Evolutionary conservation across 2,113 vertebrate genomes (phyloP), one percentile per base, ranked within the genome.

Genomic region (Pelvicachromis taeniatus): DNA sequence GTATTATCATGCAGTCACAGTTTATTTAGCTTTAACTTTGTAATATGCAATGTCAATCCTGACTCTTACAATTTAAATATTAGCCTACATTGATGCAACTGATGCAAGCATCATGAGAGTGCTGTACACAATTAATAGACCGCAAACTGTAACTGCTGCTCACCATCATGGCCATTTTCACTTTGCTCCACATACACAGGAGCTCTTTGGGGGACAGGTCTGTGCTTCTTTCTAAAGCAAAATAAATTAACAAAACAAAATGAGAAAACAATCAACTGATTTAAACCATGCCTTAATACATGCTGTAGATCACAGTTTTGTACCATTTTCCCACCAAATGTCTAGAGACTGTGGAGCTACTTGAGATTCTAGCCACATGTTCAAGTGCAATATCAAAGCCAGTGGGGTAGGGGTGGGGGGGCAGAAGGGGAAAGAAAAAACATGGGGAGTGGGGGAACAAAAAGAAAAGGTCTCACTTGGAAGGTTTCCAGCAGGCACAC

Each of bases 401-500:
- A n/a, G n/a, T n/a, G n/a, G n/a, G n/a, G n/a, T n/a, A n/a, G 17
- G 33, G 33, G 50, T 16, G 52, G 8, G 17, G 29, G n/a, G 42
- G 40, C 78, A 78, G 77, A 91, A 91, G 68, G n/a, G 29, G 11
- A 9, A 11, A 40, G 38, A 48, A 21, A 23, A 55, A 38, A 38
- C 7, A 42, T 1, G 0, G 1, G 13, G 38, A 2, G n/a, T 38
- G 1, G 6, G 61, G 21, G 38, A 35, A 38, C 78, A 77, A 58
- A 89, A 81, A 91, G 21, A 58, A 50, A 38, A 31, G 70, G 31
- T 89, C 96, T 10, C 96, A 98, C 97, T 98, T 99, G 89, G 97
- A 98, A 2, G 98, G 98, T 89, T 98, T 99, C 98, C 99, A 99
- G 94, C 99, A 99, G 92, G 99, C 98, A 14, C 99, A 99, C 88